Percentiles rank a stretch among this genome's conserved stretches.
Evolutionary conservation across 2,113 vertebrate species (phyloP).

Genomic region (Erinaceus europaeus): DNA sequence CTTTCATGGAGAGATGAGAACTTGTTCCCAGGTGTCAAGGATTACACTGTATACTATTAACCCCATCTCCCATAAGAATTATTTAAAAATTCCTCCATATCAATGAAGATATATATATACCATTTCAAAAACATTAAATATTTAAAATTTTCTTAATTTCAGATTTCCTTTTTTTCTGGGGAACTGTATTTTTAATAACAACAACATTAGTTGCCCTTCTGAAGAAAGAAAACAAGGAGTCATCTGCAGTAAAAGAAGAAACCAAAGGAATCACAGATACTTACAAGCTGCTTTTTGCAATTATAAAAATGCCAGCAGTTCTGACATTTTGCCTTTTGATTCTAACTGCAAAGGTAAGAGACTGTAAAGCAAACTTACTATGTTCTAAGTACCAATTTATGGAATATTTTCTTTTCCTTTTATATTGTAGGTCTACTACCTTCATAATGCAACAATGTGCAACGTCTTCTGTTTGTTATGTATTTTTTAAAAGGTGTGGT

Average conservation of each 20-base stretch:
- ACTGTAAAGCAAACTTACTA: conserved; percentile 15
- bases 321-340: conserved; percentile 93
- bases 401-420: conserved; percentile 6
- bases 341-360: conserved; percentile 94
- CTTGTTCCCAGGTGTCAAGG: no score
- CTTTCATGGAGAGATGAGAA: no score
- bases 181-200: conserved; percentile 92
- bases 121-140: conserved; percentile 35
- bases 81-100: conserved; percentile 4
- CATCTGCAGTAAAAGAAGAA: conserved; percentile 85
- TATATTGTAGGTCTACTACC: neutral
- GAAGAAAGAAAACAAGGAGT: conserved; percentile 89
- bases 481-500: conserved; percentile 8
- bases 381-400: neutral
- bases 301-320: conserved; percentile 95
- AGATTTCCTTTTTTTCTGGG: conserved; percentile 99
- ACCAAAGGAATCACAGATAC: conserved; percentile 94
- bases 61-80: neutral
- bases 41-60: no score
- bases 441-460: conserved; percentile 21
- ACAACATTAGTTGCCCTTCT: conserved; percentile 94
- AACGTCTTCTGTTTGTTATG: conserved; percentile 4
- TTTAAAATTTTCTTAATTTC: conserved; percentile 55
- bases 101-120: neutral
- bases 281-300: conserved; percentile 91